phyloP scores from a whole-genome alignment of 2,888 invertebrate species.

The Rhagium mordax region DNA sequence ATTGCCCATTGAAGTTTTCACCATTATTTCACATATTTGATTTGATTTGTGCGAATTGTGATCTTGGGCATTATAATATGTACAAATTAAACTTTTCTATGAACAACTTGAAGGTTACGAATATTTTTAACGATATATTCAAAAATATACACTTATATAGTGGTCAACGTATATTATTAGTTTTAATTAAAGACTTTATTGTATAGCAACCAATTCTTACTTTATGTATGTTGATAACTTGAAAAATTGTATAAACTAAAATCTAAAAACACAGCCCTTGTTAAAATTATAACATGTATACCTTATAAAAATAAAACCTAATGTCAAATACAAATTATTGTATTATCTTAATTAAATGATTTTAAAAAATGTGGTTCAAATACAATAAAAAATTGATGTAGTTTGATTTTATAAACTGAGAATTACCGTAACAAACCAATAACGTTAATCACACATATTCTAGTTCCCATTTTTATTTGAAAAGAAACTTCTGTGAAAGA shows the following conservation, averaged over 20 bases:
- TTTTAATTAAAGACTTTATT: slow-evolving; percentile 3
- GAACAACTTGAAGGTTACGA: background rate
- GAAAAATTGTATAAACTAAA: slow-evolving; percentile 10
- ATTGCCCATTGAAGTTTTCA: no score
- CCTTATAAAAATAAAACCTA: background rate
- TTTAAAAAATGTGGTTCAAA: no score
- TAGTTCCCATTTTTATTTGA: no score
- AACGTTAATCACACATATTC: no score
- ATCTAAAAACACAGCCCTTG: slow-evolving; percentile 20
- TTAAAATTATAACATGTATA: slow-evolving; percentile 7
- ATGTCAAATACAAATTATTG: background rate
- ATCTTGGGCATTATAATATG: background rate
- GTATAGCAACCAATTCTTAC: slow-evolving; percentile 2
- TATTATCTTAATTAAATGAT: no score
- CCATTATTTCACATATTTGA: no score
- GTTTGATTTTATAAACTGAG: no score
- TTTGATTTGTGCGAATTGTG: no score
- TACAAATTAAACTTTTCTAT: background rate
- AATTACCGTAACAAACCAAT: no score
- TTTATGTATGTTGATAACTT: background rate
- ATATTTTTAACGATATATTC: background rate
- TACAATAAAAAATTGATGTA: no score
- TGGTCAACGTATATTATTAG: slow-evolving; percentile 8
- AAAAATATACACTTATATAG: slow-evolving; percentile 8
- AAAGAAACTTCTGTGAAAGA: no score